Conservation (phyloP, 2,797 vertebrate genomes). For the Hippopotamyrus pictus region DNA sequence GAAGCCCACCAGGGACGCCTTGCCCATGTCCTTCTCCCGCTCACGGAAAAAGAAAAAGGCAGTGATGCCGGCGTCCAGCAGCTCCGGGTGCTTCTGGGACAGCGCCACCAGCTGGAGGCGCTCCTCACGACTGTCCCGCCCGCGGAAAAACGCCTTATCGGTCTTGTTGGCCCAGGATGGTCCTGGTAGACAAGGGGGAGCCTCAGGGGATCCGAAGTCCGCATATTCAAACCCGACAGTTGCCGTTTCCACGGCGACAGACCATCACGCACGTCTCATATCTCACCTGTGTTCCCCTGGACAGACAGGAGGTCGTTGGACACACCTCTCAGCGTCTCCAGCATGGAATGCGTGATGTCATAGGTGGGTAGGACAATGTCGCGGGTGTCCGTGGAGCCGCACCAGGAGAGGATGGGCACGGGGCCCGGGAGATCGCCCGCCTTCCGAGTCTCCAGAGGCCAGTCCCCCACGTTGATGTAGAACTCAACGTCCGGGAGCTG, state of each 20-base stretch:
- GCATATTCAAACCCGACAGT: neutral
- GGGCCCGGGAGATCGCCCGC: slow-evolving; percentile 62
- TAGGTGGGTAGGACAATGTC: slow-evolving; percentile 88
- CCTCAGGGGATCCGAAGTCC: neutral
- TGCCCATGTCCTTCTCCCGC: slow-evolving; percentile 78
- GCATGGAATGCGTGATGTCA: slow-evolving; percentile 82
- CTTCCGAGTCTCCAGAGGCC: slow-evolving; percentile 76
- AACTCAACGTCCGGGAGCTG: slow-evolving; percentile 80
- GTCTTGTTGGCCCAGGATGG: slow-evolving; percentile 83
- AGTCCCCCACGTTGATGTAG: slow-evolving; percentile 89
- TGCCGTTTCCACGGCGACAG: neutral
- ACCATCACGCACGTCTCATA: neutral
- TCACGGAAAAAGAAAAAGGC: slow-evolving; percentile 92
- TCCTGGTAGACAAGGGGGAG: slow-evolving; percentile 50
- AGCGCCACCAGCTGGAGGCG: slow-evolving; percentile 74
- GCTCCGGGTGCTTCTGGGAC: slow-evolving; percentile 72
- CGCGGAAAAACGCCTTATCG: slow-evolving; percentile 78
- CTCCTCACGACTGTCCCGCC: slow-evolving; percentile 85
- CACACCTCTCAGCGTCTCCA: slow-evolving; percentile 83
- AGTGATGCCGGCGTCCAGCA: slow-evolving; percentile 87
- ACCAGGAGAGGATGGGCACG: slow-evolving; percentile 84
- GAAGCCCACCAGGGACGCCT: slow-evolving; percentile 76
- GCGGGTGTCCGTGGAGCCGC: slow-evolving; percentile 76
- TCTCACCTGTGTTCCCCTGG: slow-evolving; percentile 84
- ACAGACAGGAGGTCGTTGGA: slow-evolving; percentile 90